phyloP scores from a whole-genome alignment of 2,113 vertebrate species.

The Engraulis encrasicolus region DNA sequence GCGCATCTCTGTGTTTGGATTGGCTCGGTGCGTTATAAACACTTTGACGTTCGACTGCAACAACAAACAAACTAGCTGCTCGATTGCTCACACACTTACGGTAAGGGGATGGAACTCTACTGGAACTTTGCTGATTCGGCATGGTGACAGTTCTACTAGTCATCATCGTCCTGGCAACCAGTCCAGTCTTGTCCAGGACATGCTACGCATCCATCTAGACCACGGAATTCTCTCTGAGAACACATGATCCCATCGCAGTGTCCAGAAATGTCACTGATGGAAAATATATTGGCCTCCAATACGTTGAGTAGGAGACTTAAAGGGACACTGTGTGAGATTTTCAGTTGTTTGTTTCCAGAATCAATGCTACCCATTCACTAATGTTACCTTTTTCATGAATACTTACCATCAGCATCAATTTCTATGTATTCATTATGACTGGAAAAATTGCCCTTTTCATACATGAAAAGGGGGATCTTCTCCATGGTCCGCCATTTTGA shows the following conservation, averaged over 20 bases:
- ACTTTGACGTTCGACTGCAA: not conserved
- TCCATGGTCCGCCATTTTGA: too few species aligned
- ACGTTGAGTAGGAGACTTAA: too few species aligned
- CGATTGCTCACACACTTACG: slow-evolving; percentile 40
- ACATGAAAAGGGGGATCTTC: too few species aligned
- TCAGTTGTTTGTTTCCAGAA: too few species aligned
- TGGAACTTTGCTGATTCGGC: not conserved
- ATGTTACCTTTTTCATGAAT: too few species aligned
- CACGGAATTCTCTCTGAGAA: not conserved
- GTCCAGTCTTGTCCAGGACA: not conserved
- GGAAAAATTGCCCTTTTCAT: too few species aligned
- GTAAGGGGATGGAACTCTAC: not conserved
- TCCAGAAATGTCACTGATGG: not conserved
- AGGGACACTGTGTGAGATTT: too few species aligned
- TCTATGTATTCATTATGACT: too few species aligned
- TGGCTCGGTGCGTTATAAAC: not conserved
- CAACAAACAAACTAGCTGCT: not conserved
- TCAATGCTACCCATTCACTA: too few species aligned
- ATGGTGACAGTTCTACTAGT: not conserved
- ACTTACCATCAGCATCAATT: too few species aligned
- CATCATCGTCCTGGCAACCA: not conserved
- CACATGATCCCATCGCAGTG: not conserved
- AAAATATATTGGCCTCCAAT: too few species aligned
- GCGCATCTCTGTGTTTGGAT: too few species aligned
- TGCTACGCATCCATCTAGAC: not conserved